Evolutionary conservation across 2,888 invertebrate species (phyloP), one percentile per base, ranked within the genome.

Genomic region (Dicyrtomina minuta): DNA sequence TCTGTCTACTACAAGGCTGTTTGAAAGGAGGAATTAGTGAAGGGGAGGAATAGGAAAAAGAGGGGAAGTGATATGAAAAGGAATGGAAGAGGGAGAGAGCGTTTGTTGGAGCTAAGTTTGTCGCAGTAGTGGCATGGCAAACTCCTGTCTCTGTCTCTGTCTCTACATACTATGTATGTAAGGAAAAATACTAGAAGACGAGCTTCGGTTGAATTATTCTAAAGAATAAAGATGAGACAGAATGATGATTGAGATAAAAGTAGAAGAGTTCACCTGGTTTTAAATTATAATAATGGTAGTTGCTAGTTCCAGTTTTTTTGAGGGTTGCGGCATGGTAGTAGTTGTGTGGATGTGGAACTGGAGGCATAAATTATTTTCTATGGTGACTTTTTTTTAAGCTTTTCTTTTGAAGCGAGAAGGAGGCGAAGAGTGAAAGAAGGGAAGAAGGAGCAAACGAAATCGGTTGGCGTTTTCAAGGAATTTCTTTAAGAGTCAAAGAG

Each of bases 251-350:
- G 58, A 27, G 20, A 26, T 15, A 13, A 26, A 56, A 13, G 56
- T 56, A n/a, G 27, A 51, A 27, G 44, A 49, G 17, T 46, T 65
- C 55, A 53, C 64, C 55, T 65, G 64, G 64, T 62, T 62, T 62
- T 62, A 62, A 55, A 65, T 65, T 65, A 65, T 51, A 53, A 65
- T 65, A 65, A 53, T 53, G 64, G 64, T 39, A 53, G 64, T 24
- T 33, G 33, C 33, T 33, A 33, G 33, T 46, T n/a, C n/a, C n/a
- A n/a, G n/a, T n/a, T 51, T 64, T 65, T 65, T 26, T 61, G 44
- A 51, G 41, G 24, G 24, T 24, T 26, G 55, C 26, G 13, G 51
- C 20, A 53, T n/a, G 4, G n/a, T 46, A 6, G 53, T 62, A 53
- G 39, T 53, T 65, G 53, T 65, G 64, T 62, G 41, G 39, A 41